Conservation (phyloP, 2,113 vertebrate species). For the Paradoxurus hermaphroditus region DNA sequence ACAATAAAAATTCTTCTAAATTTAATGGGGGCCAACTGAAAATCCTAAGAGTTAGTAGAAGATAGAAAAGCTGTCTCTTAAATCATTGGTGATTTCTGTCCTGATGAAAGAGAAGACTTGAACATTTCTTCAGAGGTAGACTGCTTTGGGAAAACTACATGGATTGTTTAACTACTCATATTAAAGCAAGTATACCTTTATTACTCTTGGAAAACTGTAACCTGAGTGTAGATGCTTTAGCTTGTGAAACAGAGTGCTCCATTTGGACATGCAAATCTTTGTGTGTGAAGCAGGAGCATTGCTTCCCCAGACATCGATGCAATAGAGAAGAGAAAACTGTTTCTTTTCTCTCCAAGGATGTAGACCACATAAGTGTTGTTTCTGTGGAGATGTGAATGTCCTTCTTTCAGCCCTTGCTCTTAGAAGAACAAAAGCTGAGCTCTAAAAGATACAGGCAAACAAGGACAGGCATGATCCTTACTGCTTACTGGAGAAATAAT, state of each 20-base stretch:
- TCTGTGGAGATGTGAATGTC: not conserved
- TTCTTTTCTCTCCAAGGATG: not conserved
- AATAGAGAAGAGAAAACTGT: not conserved
- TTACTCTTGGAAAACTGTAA: slow-evolving; percentile 2
- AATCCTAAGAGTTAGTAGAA: not conserved
- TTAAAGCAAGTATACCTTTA: not conserved
- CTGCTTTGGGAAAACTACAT: not conserved
- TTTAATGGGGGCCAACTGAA: not conserved
- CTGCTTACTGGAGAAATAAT: not conserved
- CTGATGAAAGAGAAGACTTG: not conserved
- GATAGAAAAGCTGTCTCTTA: slow-evolving; percentile 3
- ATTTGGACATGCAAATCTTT: slow-evolving; percentile 29
- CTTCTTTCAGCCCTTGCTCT: not conserved
- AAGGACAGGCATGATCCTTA: not conserved
- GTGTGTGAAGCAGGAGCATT: not conserved
- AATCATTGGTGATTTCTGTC: not conserved
- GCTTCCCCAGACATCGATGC: not conserved
- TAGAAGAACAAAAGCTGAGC: not conserved
- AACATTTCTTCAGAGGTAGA: not conserved
- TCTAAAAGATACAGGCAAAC: not conserved
- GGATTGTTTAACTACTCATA: not conserved
- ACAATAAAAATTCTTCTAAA: not conserved
- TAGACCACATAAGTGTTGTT: not conserved
- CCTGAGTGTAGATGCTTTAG: not conserved
- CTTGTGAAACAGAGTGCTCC: not conserved